phyloP scores from a whole-genome alignment of 2,888 invertebrate species.

The Hesperia comma region DNA sequence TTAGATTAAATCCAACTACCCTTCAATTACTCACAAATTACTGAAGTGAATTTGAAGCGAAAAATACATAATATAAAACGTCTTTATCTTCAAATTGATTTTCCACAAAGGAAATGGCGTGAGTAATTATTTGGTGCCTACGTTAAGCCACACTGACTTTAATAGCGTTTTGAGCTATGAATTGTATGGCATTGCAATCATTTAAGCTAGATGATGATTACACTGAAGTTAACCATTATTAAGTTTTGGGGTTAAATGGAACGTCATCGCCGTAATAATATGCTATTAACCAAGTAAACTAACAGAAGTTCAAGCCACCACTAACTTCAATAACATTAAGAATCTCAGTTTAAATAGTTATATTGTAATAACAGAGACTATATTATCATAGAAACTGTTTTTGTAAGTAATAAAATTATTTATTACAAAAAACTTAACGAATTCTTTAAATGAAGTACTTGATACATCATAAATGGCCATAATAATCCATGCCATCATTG shows the following conservation, averaged over 20 bases:
- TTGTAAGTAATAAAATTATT: no score
- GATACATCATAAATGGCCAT: no score
- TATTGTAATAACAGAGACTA: no score
- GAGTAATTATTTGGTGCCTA: conserved; percentile 39
- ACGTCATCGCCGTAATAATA: neutral
- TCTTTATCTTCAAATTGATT: conserved; percentile 42
- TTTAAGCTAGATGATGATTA: conserved; percentile 19
- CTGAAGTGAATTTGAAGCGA: conserved; percentile 8
- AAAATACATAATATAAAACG: conserved; percentile 23
- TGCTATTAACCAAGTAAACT: neutral
- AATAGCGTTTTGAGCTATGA: conserved; percentile 13
- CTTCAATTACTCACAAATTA: conserved; percentile 16
- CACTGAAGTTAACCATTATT: conserved; percentile 4
- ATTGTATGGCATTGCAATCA: conserved; percentile 15
- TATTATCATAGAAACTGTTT: no score
- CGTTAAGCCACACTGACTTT: conserved; percentile 14
- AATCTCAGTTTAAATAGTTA: no score
- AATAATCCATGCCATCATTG: no score
- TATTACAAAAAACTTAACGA: no score
- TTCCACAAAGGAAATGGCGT: conserved; percentile 41
- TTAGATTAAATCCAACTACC: neutral
- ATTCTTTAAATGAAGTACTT: no score
- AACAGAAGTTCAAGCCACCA: conserved; percentile 5
- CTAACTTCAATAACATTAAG: no score
- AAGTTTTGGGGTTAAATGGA: conserved; percentile 10